Conservation (phyloP, 2,888 invertebrate species). For the Ophion ellenae region DNA sequence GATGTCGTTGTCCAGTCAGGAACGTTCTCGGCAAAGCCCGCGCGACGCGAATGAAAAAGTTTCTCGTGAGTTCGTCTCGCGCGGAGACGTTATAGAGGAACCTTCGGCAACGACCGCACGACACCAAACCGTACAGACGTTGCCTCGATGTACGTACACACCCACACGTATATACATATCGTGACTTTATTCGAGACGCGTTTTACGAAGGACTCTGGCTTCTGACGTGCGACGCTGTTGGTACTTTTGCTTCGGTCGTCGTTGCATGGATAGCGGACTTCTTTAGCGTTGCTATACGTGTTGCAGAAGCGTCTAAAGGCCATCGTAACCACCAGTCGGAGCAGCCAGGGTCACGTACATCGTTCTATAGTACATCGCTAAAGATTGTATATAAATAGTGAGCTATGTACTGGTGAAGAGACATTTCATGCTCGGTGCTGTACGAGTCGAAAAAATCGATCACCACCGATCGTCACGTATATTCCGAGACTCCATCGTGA, state of each 20-base stretch:
- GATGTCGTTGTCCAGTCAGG: constrained; percentile 68
- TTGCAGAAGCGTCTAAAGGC: constrained; percentile 54
- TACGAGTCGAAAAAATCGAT: constrained; percentile 26
- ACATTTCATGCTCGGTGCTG: neutral
- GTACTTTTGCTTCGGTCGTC: constrained; percentile 39
- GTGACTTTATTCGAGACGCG: constrained; percentile 61
- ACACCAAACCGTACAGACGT: constrained; percentile 21
- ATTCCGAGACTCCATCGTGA: neutral
- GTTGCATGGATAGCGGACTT: constrained; percentile 35
- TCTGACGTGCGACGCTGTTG: constrained; percentile 14
- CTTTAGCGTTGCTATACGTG: constrained; percentile 41
- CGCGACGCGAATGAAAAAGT: constrained; percentile 70
- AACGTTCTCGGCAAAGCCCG: constrained; percentile 57
- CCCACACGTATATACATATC: neutral
- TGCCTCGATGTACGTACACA: neutral
- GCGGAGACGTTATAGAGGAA: constrained; percentile 9
- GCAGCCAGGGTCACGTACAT: constrained; percentile 50
- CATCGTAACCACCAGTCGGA: constrained; percentile 45
- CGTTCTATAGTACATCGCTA: constrained; percentile 9
- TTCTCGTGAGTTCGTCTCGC: constrained; percentile 42
- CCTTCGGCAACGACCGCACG: constrained; percentile 36
- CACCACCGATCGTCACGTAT: constrained; percentile 30
- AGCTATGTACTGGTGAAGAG: neutral
- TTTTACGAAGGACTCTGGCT: constrained; percentile 52
- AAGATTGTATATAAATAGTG: constrained; percentile 10